phyloP scores from a whole-genome alignment of 1,140 invertebrate species.

The Drosophila pseudoananassae region DNA sequence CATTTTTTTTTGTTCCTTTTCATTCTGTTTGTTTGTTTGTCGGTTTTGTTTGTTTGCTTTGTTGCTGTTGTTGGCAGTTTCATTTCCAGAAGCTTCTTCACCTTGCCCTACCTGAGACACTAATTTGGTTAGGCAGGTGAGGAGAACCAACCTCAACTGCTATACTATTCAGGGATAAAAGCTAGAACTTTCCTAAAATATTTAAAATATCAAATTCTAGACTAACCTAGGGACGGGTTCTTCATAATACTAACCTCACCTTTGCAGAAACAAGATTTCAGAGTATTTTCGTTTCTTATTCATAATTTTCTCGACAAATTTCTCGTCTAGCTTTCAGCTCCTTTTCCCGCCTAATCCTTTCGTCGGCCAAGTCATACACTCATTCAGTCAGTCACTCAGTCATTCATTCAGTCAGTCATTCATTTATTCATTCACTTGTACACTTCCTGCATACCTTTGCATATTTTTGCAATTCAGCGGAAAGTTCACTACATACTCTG shows the following conservation, averaged over 20 bases:
- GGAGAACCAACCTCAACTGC: constrained; percentile 5
- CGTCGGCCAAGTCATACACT: constrained; percentile 19
- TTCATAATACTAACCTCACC: not conserved
- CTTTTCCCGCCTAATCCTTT: constrained; percentile 22
- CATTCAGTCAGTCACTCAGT: constrained; percentile 42
- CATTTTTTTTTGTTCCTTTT: constrained; percentile 11
- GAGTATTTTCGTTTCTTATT: not conserved
- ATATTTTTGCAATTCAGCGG: constrained; percentile 81
- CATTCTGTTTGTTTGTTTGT: constrained; percentile 8
- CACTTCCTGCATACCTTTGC: constrained; percentile 71
- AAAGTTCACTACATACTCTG: constrained; percentile 57
- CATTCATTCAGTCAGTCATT: constrained; percentile 36
- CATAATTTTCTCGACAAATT: not conserved
- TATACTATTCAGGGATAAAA: too few species aligned
- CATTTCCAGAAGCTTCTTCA: constrained; percentile 20
- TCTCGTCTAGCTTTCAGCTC: not conserved
- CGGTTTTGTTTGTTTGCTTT: constrained; percentile 34
- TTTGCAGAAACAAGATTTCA: not conserved
- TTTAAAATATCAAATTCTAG: not conserved
- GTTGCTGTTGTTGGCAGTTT: constrained; percentile 39
- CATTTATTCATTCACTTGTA: constrained; percentile 49
- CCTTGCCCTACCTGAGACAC: constrained; percentile 42
- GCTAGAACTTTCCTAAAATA: not conserved
- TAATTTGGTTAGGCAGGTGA: constrained; percentile 69
- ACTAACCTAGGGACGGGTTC: not conserved